Evolutionary conservation across 2,888 invertebrate genomes (phyloP).

Genomic region (Phragmatobia fuliginosa): DNA sequence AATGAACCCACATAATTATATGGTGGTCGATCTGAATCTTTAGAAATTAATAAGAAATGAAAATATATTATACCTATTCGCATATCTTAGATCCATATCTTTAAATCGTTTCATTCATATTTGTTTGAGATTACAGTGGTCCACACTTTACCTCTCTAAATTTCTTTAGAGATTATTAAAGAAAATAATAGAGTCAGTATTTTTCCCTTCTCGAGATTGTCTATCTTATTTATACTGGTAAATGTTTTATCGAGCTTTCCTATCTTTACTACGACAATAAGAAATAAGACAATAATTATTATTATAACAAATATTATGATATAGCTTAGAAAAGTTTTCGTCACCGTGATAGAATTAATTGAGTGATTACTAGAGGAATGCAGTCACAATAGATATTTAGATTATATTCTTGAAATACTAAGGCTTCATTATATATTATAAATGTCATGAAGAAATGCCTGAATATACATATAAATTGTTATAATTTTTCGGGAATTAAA

Average conservation of each 20-base stretch:
- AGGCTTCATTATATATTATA: slow-evolving; percentile 20
- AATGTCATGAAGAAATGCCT: neutral
- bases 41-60: slow-evolving; percentile 36
- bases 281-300: slow-evolving; percentile 68
- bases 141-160: slow-evolving; percentile 70
- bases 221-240: slow-evolving; percentile 51
- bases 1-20: slow-evolving; percentile 59
- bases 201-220: slow-evolving; percentile 40
- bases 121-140: slow-evolving; percentile 65
- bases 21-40: slow-evolving; percentile 57
- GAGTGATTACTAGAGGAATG: slow-evolving; percentile 31
- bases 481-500: neutral
- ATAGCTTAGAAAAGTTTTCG: slow-evolving; percentile 13
- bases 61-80: slow-evolving; percentile 51
- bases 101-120: slow-evolving; percentile 45
- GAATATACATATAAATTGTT: too few relatives aligned
- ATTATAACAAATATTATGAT: slow-evolving; percentile 29
- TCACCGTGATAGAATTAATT: slow-evolving; percentile 29
- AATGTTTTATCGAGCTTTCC: slow-evolving; percentile 79
- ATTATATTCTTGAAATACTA: slow-evolving; percentile 27
- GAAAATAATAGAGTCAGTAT: slow-evolving; percentile 33
- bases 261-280: slow-evolving; percentile 77
- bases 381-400: slow-evolving; percentile 32
- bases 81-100: slow-evolving; percentile 69
- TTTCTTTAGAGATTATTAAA: slow-evolving; percentile 50